A percentile compares a stretch with the other conserved stretches of the same genome.
Conservation (phyloP, 2,113 vertebrate species). For the Chloropsis cyanopogon region DNA sequence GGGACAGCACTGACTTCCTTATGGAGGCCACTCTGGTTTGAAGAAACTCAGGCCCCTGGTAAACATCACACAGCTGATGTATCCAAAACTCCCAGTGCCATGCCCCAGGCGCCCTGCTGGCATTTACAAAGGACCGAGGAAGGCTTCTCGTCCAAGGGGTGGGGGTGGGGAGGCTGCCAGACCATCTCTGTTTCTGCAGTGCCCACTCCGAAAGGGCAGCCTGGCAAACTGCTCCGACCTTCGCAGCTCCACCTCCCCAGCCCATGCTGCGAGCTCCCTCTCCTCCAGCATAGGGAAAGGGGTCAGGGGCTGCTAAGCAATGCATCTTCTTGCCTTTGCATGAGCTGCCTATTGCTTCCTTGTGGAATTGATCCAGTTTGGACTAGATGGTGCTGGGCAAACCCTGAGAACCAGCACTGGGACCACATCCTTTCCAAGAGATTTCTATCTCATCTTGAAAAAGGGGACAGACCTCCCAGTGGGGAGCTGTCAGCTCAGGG, state of each 20-base stretch:
- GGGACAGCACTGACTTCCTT: background rate
- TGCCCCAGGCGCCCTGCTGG: background rate
- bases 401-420: background rate
- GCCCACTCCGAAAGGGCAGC: background rate
- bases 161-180: background rate
- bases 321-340: background rate
- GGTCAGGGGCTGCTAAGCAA: background rate
- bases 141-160: background rate
- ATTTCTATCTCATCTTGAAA: background rate
- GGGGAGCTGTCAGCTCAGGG: background rate
- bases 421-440: background rate
- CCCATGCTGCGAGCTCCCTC: accelerated
- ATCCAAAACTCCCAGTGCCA: background rate
- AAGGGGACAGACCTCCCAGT: background rate
- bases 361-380: background rate
- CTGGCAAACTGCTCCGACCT: background rate
- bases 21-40: background rate
- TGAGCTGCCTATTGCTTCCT: background rate
- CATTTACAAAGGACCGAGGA: background rate
- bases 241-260: background rate
- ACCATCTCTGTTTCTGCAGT: background rate
- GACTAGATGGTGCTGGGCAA: background rate
- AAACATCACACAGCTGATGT: background rate
- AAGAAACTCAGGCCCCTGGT: background rate
- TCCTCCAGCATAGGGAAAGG: background rate